Conservation (phyloP, 1,140 invertebrate genomes). For the Callitettix versicolor region DNA sequence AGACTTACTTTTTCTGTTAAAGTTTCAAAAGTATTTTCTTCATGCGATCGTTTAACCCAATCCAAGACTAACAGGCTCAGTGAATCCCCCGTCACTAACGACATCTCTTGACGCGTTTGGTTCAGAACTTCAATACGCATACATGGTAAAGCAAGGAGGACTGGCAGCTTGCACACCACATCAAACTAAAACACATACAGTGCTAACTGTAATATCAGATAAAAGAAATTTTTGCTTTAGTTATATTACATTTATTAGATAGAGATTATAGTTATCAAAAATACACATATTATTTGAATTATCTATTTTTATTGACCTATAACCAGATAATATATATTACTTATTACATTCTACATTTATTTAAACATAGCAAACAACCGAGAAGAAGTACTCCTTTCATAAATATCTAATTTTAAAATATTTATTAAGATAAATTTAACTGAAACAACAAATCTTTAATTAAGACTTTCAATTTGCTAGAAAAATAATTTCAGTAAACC, state of each 20-base stretch:
- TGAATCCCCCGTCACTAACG: conserved; percentile 42
- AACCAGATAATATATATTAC: too few relatives aligned
- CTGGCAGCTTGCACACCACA: conserved; percentile 42
- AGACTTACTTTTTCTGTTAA: conserved; percentile 35
- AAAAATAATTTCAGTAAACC: too few relatives aligned
- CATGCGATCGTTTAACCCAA: conserved; percentile 40
- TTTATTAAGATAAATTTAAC: too few relatives aligned
- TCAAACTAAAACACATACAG: conserved; percentile 38
- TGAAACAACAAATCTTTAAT: too few relatives aligned
- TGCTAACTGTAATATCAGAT: too few relatives aligned
- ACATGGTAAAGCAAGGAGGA: conserved; percentile 47
- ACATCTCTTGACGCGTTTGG: conserved; percentile 50
- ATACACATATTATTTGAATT: background rate
- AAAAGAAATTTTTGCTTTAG: background rate
- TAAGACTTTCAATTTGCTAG: too few relatives aligned
- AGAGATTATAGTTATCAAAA: background rate
- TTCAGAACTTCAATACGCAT: conserved; percentile 55
- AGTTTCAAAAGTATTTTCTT: conserved; percentile 4
- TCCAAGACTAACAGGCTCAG: conserved; percentile 55
- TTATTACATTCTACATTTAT: too few relatives aligned
- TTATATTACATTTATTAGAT: background rate
- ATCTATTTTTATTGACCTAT: too few relatives aligned
- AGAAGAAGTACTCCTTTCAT: too few relatives aligned
- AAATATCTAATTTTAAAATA: too few relatives aligned
- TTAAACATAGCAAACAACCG: too few relatives aligned